These are phyloP conservation scores for Caenorhabditis auriculariae DNA, from an alignment of 2,888 invertebrate species.

Conservation along the genomic window DNA sequence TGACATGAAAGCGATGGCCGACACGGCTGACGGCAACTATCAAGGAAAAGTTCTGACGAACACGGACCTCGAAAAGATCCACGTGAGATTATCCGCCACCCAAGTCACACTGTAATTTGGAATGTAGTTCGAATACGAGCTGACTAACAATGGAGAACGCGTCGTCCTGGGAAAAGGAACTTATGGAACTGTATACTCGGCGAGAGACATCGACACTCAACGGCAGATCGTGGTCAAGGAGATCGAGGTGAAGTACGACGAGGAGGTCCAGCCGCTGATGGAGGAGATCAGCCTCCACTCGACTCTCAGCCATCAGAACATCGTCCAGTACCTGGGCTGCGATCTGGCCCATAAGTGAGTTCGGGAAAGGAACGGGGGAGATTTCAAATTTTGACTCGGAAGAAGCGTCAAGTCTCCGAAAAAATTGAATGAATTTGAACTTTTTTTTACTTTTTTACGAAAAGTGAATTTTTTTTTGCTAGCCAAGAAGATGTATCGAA, in stretches of 20 bases:
- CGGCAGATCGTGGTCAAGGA: constrained; percentile 92
- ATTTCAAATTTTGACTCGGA: too few relatives aligned
- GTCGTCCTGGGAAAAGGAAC: constrained; percentile 75
- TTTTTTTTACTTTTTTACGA: background rate
- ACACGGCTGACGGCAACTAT: constrained; percentile 44
- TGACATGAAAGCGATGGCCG: constrained; percentile 44
- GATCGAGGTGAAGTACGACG: constrained; percentile 90
- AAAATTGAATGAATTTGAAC: too few relatives aligned
- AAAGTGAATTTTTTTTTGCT: background rate
- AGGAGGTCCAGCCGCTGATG: constrained; percentile 84
- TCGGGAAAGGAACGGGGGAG: too few relatives aligned
- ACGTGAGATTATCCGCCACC: constrained; percentile 11
- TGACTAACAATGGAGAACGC: constrained; percentile 78
- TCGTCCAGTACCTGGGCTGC: constrained; percentile 94
- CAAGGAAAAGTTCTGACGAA: constrained; percentile 46
- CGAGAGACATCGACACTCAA: constrained; percentile 59
- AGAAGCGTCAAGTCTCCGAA: too few relatives aligned
- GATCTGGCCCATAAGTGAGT: constrained; percentile 30
- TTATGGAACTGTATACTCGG: constrained; percentile 75
- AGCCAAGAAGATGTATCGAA: background rate
- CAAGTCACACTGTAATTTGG: background rate
- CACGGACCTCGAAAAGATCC: constrained; percentile 47
- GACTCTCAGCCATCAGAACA: constrained; percentile 83
- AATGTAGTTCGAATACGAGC: constrained; percentile 82
- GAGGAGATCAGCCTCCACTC: constrained; percentile 97